Percentiles rank a stretch among this genome's conserved stretches.
Evolutionary conservation across 1,140 invertebrate genomes (phyloP).

Genomic region (Coptotermes formosanus): DNA sequence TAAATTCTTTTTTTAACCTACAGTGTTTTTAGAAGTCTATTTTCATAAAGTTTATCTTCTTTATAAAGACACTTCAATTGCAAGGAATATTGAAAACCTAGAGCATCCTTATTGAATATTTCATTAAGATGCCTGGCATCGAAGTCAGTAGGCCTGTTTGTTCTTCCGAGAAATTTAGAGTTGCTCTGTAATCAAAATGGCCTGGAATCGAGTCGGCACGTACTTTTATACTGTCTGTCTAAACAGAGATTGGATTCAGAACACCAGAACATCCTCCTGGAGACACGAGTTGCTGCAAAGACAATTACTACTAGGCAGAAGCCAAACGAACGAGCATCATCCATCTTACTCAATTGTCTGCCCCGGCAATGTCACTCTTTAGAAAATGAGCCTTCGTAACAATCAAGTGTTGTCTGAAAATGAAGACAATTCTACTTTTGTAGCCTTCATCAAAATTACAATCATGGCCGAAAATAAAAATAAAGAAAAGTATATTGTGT

Average conservation of each 20-base stretch:
- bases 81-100: neutral
- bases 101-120: neutral
- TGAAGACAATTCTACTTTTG: constrained; percentile 18
- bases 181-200: neutral
- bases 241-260: neutral
- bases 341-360: constrained; percentile 7
- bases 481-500: neutral
- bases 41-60: neutral
- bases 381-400: neutral
- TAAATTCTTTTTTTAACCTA: neutral
- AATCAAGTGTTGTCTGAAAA: constrained; percentile 13
- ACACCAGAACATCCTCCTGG: neutral
- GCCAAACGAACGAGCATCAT: neutral
- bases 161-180: neutral
- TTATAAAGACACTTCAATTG: neutral
- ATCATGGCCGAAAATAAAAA: constrained; percentile 2
- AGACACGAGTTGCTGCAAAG: neutral
- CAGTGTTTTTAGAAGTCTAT: neutral
- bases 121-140: constrained; percentile 1
- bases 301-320: neutral
- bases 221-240: neutral
- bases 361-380: neutral
- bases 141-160: neutral
- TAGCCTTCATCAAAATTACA: constrained; percentile 8
- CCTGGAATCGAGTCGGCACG: neutral